Conservation (phyloP, 2,888 invertebrate genomes). For the Adelphocoris suturalis region DNA sequence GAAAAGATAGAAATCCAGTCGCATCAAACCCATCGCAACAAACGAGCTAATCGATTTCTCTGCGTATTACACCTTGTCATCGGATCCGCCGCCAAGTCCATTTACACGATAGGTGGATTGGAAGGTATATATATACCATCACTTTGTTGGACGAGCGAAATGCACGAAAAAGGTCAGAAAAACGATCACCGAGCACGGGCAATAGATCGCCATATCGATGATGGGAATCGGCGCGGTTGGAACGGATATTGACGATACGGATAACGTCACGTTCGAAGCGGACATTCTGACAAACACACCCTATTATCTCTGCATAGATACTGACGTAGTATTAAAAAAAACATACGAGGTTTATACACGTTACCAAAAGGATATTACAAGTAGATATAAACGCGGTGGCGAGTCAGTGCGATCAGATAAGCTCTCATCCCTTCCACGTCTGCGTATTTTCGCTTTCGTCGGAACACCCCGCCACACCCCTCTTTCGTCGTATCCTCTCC, state of each 20-base stretch:
- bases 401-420: slow-evolving; percentile 36
- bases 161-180: neutral
- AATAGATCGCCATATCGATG: neutral
- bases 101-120: neutral
- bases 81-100: slow-evolving; percentile 11
- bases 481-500: neutral
- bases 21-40: slow-evolving; percentile 33
- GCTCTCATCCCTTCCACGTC: neutral
- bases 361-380: slow-evolving; percentile 36
- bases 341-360: slow-evolving; percentile 28
- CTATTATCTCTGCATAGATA: neutral
- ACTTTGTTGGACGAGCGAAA: neutral
- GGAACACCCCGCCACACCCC: neutral
- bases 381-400: slow-evolving; percentile 12
- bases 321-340: neutral
- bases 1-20: slow-evolving; percentile 13
- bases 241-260: neutral
- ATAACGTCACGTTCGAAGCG: slow-evolving; percentile 1
- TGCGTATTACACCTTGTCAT: slow-evolving; percentile 20
- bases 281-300: neutral
- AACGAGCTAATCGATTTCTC: slow-evolving; percentile 22
- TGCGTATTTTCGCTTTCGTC: neutral
- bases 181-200: neutral
- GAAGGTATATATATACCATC: neutral
- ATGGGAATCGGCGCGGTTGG: neutral